Evolutionary conservation across 2,797 vertebrate species (phyloP), one percentile per base, ranked within the genome.

Genomic region (Gymnopithys bicolor): DNA sequence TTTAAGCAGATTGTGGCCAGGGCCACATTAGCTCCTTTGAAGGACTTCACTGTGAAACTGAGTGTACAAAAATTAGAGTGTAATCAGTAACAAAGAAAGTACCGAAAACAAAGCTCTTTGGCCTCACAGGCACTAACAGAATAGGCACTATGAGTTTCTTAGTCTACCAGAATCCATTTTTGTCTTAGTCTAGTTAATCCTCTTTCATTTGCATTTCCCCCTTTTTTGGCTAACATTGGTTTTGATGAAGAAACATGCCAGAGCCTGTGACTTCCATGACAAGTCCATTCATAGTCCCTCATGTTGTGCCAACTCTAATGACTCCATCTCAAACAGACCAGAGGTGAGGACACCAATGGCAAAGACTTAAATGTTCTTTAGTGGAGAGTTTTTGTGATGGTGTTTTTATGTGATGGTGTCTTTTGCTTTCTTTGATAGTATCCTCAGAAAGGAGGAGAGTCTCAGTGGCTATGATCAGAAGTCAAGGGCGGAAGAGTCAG

Each of bases 201-300:
- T 83, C 46, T 79, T 84, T 90, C 43, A 73, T 70, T 93, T 90
- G 67, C 39, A 23, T 88, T 95, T 73, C 19, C 16, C 13, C 11
- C 5, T 78, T 68, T 76, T 76, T 69, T 76, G 35, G 53, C 49
- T 81, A 30, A 70, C 30, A 6, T 12, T 78, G 74, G 11, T 84
- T 93, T 93, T 90, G 69, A 66, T 94, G 79, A 96, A 93, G 85
- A 88, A 88, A 68, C 33, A 10, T 69, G 71, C 67, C 63, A 70
- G 43, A 81, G 41, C 39, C 59, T 82, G 63, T 70, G 77, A 89
- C 67, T 79, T 84, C 52, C 19, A 51, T 56, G 41, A 69, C 63
- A 90, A 90, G 74, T 84, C 66, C 76, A 69, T 93, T 96, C 85
- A 58, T 39, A 69, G 82, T 66, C 32, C 25, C 41, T 90, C 30